These are phyloP conservation scores for Caerostris darwini DNA, from an alignment of 1,140 invertebrate species.

Conservation along the genomic window DNA sequence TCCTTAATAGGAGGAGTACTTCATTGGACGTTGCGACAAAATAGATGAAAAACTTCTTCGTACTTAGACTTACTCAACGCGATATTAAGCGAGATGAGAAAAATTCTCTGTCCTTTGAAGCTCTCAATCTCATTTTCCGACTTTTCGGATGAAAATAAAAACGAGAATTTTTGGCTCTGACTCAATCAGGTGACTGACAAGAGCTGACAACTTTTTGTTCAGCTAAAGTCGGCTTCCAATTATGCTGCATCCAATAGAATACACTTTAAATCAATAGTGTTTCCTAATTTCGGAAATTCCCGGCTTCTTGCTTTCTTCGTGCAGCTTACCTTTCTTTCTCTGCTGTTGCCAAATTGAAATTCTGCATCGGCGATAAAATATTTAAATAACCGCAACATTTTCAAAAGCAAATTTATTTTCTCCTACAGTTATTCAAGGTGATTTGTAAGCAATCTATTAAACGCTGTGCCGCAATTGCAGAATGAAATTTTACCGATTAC, in stretches of 20 bases:
- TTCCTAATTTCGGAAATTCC: conserved; percentile 58
- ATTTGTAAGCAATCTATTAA: too few relatives aligned
- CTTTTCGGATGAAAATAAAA: conserved; percentile 70
- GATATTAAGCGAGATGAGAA: conserved; percentile 75
- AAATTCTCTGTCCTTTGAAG: conserved; percentile 73
- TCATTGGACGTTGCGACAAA: conserved; percentile 65
- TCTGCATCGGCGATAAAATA: too few relatives aligned
- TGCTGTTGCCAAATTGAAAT: too few relatives aligned
- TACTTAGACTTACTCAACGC: conserved; percentile 21
- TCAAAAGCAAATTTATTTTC: too few relatives aligned
- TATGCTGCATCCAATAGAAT: conserved; percentile 74
- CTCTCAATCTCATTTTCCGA: conserved; percentile 74
- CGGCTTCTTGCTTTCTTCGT: conserved; percentile 39
- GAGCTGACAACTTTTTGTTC: conserved; percentile 75
- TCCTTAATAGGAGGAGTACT: conserved; percentile 70
- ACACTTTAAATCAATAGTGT: conserved; percentile 73
- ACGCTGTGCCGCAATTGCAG: too few relatives aligned
- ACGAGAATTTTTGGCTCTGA: conserved; percentile 6
- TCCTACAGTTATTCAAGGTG: too few relatives aligned
- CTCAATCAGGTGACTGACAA: conserved; percentile 70
- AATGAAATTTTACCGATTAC: too few relatives aligned
- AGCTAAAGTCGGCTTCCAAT: conserved; percentile 54
- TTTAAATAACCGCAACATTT: too few relatives aligned
- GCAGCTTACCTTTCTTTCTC: neutral
- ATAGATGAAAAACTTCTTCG: conserved; percentile 73